Conservation (phyloP, 2,797 vertebrate species). For the Botia almorhae region DNA sequence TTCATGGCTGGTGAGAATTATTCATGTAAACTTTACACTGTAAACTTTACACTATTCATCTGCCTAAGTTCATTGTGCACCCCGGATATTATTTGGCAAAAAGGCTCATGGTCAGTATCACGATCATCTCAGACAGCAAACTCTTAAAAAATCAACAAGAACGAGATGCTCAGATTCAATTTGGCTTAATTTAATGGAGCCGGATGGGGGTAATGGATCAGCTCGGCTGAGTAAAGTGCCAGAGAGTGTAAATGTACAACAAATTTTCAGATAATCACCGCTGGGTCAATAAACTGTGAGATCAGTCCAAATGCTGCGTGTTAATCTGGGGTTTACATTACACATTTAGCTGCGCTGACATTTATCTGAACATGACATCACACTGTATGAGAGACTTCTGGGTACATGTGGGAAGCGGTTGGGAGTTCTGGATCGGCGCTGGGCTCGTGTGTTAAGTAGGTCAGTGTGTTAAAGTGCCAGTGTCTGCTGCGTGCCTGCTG, state of each 20-base stretch:
- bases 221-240: neutral
- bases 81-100: neutral
- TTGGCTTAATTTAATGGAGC: slow-evolving; percentile 2
- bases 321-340: neutral
- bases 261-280: neutral
- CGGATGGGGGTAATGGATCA: slow-evolving; percentile 1
- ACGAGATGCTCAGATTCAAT: slow-evolving; percentile 1
- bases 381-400: neutral
- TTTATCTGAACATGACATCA: neutral
- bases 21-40: no score
- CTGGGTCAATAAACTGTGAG: neutral
- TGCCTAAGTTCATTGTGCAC: neutral
- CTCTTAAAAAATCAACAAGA: slow-evolving; percentile 1
- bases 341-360: neutral
- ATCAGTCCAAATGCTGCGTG: neutral
- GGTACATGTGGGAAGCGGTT: neutral
- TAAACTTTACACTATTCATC: no score
- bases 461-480: slow-evolving; percentile 52
- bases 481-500: slow-evolving; percentile 31
- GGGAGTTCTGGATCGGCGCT: neutral
- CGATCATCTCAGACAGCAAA: slow-evolving; percentile 4
- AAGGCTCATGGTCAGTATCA: neutral
- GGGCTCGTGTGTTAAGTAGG: slow-evolving; percentile 51
- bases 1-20: no score
- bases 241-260: neutral